Base-by-base conservation (phyloP, 2,888 invertebrate species). In the Falcaria lacertinaria region DNA sequence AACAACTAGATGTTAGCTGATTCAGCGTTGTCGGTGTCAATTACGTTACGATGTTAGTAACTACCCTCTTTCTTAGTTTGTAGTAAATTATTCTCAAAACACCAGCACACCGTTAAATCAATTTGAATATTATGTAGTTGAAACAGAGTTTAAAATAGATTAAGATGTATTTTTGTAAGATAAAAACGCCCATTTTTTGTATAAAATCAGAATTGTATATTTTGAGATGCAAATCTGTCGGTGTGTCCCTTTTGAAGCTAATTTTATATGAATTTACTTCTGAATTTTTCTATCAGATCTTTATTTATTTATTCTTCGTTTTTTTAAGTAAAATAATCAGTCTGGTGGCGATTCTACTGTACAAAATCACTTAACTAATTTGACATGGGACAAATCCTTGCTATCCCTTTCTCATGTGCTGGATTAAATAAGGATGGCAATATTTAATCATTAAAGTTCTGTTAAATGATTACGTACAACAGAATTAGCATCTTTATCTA, bases 11-110 rank as follows among this genome's bases (percentile, higher is more conserved):
- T 60, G 45, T 57, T 79, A 79, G 64, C 54, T 76, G 78, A 67
- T 58, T 11, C 64, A 67, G 60, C 50, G 73, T 78, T 80, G 78
- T 78, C 74, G 74, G 67, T 74, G 85, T 86, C 85, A 86, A 86
- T 86, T 85, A 83, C 56, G 56, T 69, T 45, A 38, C 51, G 43
- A 34, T 48, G 17, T 61, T 50, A 48, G 48, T 52, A 57, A 4
- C 1, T 14, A 11, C 28, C 7, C 3, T 7, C 25, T 11, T 28
- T 7, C 25, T 11, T 28, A 28, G 28, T 28, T 28, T 11, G 11
- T 28, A 28, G 11, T 34, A 34, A 25, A 37, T 37, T 37, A 37
- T 37, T 37, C 22, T 22, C 15, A 5, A n/a, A 13, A 15, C 22
- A 25, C 37, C 22, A 36, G 36, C 22, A 19, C 14, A 37, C 25